Evolutionary conservation across 2,113 vertebrate genomes (phyloP), one percentile per base, ranked within the genome.

Genomic region (Lepisosteus osseus): DNA sequence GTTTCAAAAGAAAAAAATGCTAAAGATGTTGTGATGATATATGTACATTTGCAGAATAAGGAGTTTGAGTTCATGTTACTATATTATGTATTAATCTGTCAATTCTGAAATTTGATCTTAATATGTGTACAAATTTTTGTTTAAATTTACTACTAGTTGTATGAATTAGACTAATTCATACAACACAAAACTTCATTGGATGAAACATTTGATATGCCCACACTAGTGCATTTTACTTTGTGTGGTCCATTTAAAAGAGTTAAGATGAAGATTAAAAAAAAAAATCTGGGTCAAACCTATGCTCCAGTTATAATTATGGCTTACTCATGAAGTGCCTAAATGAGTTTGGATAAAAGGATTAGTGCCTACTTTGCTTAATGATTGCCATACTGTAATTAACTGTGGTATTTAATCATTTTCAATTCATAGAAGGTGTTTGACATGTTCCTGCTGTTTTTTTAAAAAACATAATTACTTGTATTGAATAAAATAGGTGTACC

Each of bases 321-420:
- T 86, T 82, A 76, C 59, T 82, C 79, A 84, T 75, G 84, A 85
- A 82, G 81, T 85, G 83, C 83, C 78, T 86, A 80, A 88, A 73
- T 73, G 55, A 73, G 61, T 79, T 80, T 76, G 80, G 76, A 84
- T 87, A 83, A 83, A 84, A 78, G 76, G 78, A 86, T 85, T 88
- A 79, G 84, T 84, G 76, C 77, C 54, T 65, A 73, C 71, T 82
- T 80, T 76, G 74, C 79, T 86, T 89, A 88, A 82, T 83, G 85
- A 72, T 69, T 83, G 62, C 73, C 82, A 57, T 75, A 47, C 64
- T 82, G 82, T 85, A 88, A 90, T 89, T 87, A 90, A 74, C 85
- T 82, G 79, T 85, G 71, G 78, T 82, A 0, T 78, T 40, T 81
- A 76, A 40, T 78, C 77, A 59, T 78, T 84, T 54, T 86, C 77